Evolutionary conservation across 2,113 vertebrate species (phyloP).

Genomic region (Rynchops niger): DNA sequence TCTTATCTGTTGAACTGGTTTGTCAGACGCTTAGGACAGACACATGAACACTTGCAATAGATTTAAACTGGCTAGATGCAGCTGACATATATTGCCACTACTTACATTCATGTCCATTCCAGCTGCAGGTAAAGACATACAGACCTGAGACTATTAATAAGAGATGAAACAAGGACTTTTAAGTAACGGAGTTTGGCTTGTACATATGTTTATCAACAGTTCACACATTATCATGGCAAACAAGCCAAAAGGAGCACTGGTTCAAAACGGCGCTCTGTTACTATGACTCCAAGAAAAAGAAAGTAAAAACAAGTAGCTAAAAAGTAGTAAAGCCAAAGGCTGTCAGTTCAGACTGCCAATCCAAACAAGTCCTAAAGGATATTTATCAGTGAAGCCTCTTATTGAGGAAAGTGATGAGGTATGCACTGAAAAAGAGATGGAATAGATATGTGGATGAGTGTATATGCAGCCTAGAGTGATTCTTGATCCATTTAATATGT

Average conservation of each 20-base stretch:
- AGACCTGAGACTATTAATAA: not conserved
- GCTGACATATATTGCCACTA: not conserved
- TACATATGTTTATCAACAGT: not conserved
- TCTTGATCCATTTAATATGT: not conserved
- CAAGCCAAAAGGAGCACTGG: not conserved
- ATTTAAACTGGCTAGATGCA: not conserved
- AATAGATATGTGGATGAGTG: not conserved
- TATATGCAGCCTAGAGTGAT: not conserved
- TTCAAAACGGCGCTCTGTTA: not conserved
- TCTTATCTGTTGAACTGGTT: not conserved
- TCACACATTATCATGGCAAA: not conserved
- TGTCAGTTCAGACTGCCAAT: not conserved
- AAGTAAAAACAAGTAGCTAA: not conserved
- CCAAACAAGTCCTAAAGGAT: not conserved
- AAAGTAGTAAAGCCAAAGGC: not conserved
- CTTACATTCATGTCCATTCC: not conserved
- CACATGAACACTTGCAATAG: not conserved
- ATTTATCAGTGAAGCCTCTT: not conserved
- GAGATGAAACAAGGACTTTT: not conserved
- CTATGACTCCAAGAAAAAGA: not conserved
- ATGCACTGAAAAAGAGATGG: not conserved
- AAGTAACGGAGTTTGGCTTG: not conserved
- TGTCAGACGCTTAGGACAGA: not conserved
- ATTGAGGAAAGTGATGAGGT: not conserved
- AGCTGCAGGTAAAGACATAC: not conserved